These are phyloP conservation scores for Crotalus viridis DNA, from an alignment of 2,113 vertebrate genomes.

Conservation along the genomic window DNA sequence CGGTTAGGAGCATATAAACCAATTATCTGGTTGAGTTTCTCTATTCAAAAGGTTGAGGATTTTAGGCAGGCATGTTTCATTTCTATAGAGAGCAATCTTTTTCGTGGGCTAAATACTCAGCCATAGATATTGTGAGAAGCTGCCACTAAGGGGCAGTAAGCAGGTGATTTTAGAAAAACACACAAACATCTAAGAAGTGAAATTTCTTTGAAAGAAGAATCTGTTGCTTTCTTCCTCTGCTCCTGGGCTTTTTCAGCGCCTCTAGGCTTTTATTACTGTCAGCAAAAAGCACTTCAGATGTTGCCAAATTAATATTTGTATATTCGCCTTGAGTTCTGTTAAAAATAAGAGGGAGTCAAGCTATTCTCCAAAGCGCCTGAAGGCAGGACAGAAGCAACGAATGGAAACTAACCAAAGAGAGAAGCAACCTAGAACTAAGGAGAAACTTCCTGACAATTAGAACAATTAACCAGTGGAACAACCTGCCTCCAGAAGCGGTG, in stretches of 20 bases:
- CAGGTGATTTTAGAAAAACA: neutral
- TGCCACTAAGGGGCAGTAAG: slow-evolving; percentile 9
- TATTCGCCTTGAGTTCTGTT: neutral
- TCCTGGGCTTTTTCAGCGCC: neutral
- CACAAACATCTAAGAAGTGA: neutral
- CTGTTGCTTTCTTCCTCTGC: neutral
- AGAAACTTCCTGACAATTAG: too few species aligned
- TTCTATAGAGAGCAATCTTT: neutral
- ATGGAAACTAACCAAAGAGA: too few species aligned
- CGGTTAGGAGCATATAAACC: neutral
- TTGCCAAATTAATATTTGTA: neutral
- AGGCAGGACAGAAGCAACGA: too few species aligned
- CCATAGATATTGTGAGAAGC: neutral
- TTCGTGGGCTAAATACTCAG: neutral
- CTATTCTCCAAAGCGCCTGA: too few species aligned
- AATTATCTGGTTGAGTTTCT: slow-evolving; percentile 8
- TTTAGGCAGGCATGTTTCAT: slow-evolving; percentile 10
- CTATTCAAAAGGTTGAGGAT: slow-evolving; percentile 3
- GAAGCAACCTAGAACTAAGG: too few species aligned
- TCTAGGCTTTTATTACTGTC: neutral
- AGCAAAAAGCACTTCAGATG: neutral
- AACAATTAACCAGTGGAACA: too few species aligned
- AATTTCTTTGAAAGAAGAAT: slow-evolving; percentile 3
- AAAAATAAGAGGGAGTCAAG: neutral
- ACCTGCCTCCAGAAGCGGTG: too few species aligned